Conservation (phyloP, 1,140 invertebrate genomes). For the Elysia chlorotica region DNA sequence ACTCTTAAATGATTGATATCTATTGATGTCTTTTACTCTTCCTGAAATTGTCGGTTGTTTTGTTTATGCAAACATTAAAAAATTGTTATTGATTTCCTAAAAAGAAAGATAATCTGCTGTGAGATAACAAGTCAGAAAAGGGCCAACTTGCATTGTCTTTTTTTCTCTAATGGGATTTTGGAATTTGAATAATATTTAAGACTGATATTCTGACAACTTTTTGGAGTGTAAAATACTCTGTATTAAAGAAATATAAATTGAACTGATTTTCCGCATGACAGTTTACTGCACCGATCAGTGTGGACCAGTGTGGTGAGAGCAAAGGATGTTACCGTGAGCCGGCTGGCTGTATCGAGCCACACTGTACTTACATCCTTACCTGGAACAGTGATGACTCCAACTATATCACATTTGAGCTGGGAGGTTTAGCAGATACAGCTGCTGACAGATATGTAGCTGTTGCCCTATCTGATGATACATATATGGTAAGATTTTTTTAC, state of each 20-base stretch:
- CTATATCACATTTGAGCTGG: slow-evolving; percentile 42
- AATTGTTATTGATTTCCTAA: no score
- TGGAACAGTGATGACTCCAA: slow-evolving; percentile 34
- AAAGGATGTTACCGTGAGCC: slow-evolving; percentile 58
- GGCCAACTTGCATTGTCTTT: not conserved
- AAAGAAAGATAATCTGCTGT: no score
- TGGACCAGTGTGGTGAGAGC: slow-evolving; percentile 42
- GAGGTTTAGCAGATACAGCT: slow-evolving; percentile 40
- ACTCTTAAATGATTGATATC: no score
- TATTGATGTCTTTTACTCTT: no score
- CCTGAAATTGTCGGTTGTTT: no score
- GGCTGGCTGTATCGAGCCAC: slow-evolving; percentile 44
- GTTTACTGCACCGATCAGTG: slow-evolving; percentile 40
- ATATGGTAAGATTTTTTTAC: slow-evolving; percentile 51
- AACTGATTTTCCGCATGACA: slow-evolving; percentile 13
- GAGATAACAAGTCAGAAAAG: not conserved
- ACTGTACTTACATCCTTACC: slow-evolving; percentile 56
- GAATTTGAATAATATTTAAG: not conserved
- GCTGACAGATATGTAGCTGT: slow-evolving; percentile 48
- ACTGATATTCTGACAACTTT: not conserved
- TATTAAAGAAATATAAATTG: not conserved
- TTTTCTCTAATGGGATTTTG: not conserved
- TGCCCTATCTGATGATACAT: slow-evolving; percentile 50
- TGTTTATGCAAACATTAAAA: no score
- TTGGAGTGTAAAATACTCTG: not conserved